Evolutionary conservation across 2,113 vertebrate genomes (phyloP).

Genomic region (Lanius collurio): DNA sequence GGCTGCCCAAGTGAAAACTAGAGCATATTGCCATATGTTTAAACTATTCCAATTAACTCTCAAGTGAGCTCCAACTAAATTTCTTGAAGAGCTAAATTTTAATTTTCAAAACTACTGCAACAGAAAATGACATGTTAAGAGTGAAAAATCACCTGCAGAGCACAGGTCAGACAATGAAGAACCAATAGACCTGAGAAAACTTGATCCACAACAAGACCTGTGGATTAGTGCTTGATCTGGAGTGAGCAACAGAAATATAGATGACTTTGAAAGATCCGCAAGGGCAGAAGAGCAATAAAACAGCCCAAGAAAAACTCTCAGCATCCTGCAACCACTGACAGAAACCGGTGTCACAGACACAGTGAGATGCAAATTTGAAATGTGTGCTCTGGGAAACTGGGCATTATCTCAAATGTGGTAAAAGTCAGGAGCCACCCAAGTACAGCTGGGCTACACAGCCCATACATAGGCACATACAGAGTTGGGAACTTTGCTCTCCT

Average conservation of each 20-base stretch:
- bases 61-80: background rate
- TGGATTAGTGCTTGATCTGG: background rate
- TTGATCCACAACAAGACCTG: background rate
- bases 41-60: background rate
- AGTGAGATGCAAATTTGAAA: background rate
- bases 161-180: background rate
- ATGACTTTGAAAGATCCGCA: background rate
- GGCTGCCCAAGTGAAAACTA: background rate
- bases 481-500: background rate
- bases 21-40: background rate
- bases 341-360: background rate
- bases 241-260: background rate
- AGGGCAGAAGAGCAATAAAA: background rate
- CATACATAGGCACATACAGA: accelerated
- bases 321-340: accelerated
- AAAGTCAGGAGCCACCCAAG: background rate
- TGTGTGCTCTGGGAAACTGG: accelerated
- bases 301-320: background rate
- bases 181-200: background rate
- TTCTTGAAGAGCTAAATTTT: background rate
- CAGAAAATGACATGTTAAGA: background rate
- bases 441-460: background rate
- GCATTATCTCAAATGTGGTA: accelerated
- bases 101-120: background rate
- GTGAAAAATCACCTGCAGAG: background rate